A percentile compares a stretch with the other conserved stretches of the same genome.
Conservation (phyloP, 2,888 invertebrate species). For the Catocala nupta region DNA sequence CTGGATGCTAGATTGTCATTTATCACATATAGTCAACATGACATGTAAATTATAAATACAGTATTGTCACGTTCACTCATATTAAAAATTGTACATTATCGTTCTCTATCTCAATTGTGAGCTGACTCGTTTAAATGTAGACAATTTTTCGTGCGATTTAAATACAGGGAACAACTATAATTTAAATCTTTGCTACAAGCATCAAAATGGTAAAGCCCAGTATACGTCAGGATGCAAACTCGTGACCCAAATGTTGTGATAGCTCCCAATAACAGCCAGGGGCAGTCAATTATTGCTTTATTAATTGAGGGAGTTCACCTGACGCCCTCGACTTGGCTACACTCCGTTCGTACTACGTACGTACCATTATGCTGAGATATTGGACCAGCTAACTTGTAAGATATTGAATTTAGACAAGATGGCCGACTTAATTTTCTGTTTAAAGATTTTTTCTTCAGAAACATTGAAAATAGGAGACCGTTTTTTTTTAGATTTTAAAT, state of each 20-base stretch:
- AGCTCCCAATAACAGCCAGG: slow-evolving; percentile 83
- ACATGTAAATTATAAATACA: too few relatives aligned
- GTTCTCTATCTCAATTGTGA: too few relatives aligned
- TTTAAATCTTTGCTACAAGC: slow-evolving; percentile 37
- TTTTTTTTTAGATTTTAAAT: too few relatives aligned
- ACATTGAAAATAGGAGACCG: neutral
- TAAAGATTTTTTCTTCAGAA: neutral
- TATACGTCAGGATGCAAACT: slow-evolving; percentile 68
- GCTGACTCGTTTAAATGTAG: too few relatives aligned
- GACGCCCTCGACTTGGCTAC: slow-evolving; percentile 34
- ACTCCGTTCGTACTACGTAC: neutral
- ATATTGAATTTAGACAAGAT: slow-evolving; percentile 12
- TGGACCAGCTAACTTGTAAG: slow-evolving; percentile 16
- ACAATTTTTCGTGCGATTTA: too few relatives aligned
- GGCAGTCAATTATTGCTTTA: slow-evolving; percentile 82
- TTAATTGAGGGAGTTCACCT: slow-evolving; percentile 71
- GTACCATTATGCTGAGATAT: slow-evolving; percentile 14
- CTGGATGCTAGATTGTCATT: too few relatives aligned
- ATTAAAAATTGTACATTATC: too few relatives aligned
- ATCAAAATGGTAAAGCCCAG: slow-evolving; percentile 51
- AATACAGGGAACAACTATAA: too few relatives aligned
- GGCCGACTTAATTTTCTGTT: slow-evolving; percentile 5
- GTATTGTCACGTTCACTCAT: too few relatives aligned
- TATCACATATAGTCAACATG: too few relatives aligned
- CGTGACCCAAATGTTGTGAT: slow-evolving; percentile 84